Evolutionary conservation across 2,113 vertebrate species (phyloP), one percentile per base, ranked within the genome.

Genomic region (Aptenodytes forsteri): DNA sequence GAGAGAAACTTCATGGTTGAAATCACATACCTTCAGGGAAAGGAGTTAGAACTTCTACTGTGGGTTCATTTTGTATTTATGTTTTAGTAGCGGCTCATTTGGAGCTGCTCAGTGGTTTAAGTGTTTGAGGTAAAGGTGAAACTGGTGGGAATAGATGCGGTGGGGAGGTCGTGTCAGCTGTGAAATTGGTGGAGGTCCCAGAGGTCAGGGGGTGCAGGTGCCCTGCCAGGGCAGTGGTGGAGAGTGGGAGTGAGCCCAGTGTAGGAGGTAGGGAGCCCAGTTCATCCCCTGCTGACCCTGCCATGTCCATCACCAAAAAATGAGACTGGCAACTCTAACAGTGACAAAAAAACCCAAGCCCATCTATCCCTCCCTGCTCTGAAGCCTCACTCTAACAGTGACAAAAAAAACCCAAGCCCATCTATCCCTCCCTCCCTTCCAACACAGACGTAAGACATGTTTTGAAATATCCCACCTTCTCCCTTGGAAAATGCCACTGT

Each of bases 111-210:
- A 8, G 38, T 36, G 42, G 3, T 86, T 83, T 56, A 26, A 49
- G 23, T 30, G 16, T 52, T 80, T 77, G 56, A 71, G 25, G 59
- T 59, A 40, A 78, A 34, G 29, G 59, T 18, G 38, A 72, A 87
- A 49, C 29, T 36, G 46, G 34, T 30, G 27, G 77, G 29, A 94
- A 82, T 7, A 83, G 47, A 27, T 38, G 56, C 8, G 2, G 14
- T 27, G 4, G 0, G 0, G 10, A 5, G 1, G 4, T 47, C 6
- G 0, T 34, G 55, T 34, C 59, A 17, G 14, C n/a, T 46, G 46
- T 65, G 67, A 55, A 77, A 65, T 10, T 4, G 2, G 5, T 55
- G 50, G 50, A 56, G 36, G 20, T 47, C 36, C 25, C 1, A 4
- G 18, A 65, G 36, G 19, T 82, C 46, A 44, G 25, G 14, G 4